Evolutionary conservation across 2,888 invertebrate species (phyloP).

Genomic region (Ligdia adustata): DNA sequence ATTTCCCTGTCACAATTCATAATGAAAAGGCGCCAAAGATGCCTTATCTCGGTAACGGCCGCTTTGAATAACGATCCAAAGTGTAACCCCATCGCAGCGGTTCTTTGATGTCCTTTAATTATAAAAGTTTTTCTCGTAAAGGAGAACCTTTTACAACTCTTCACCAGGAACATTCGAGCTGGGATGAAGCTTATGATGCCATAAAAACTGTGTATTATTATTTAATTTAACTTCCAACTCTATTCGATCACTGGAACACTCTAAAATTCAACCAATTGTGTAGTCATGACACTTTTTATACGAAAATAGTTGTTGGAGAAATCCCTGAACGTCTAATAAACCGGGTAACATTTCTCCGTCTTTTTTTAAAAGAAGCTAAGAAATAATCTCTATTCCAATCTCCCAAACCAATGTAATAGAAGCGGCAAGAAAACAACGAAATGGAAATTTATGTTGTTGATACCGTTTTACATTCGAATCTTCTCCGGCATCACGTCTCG

Average conservation of each 20-base stretch:
- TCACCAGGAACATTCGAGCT: conserved; percentile 46
- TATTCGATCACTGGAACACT: too few species aligned
- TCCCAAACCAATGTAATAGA: conserved; percentile 40
- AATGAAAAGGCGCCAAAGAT: conserved; percentile 73
- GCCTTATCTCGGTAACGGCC: conserved; percentile 74
- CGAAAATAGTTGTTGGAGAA: background rate
- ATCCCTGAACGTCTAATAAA: conserved; percentile 6
- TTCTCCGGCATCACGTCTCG: conserved; percentile 59
- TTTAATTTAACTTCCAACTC: too few species aligned
- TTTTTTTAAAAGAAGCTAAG: conserved; percentile 27
- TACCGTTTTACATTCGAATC: conserved; percentile 67
- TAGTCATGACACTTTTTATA: too few species aligned
- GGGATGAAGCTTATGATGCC: conserved; percentile 43
- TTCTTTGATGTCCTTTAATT: conserved; percentile 82
- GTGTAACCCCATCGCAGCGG: conserved; percentile 77
- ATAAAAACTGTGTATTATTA: conserved; percentile 31
- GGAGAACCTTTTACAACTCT: conserved; percentile 61
- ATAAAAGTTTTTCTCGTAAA: conserved; percentile 79
- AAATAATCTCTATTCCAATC: conserved; percentile 29
- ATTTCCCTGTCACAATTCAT: conserved; percentile 65
- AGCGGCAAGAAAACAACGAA: conserved; percentile 49
- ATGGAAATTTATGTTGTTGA: conserved; percentile 52
- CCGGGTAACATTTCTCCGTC: conserved; percentile 18
- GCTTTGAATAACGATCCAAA: conserved; percentile 79
- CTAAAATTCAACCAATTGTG: too few species aligned